Percentiles rank a stretch among this genome's conserved stretches.
These are phyloP conservation scores for Drosophila birchii DNA, from an alignment of 2,888 invertebrate genomes.

Conservation along the genomic window DNA sequence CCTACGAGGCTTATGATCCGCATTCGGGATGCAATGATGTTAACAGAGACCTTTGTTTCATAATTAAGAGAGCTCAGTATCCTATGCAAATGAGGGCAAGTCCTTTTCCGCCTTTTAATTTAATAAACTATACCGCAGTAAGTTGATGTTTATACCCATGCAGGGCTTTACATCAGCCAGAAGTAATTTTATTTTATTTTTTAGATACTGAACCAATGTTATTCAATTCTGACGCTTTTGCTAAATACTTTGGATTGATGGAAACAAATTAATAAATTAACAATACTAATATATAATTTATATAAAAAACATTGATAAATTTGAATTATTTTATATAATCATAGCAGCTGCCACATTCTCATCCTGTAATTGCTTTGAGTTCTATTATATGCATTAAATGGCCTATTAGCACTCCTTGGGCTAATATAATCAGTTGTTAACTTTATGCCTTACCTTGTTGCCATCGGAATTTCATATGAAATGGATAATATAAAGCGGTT, in stretches of 20 bases:
- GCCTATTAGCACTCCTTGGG: not conserved
- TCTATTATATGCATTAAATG: not conserved
- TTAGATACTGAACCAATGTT: constrained; percentile 31
- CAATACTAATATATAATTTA: not conserved
- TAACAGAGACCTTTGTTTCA: constrained; percentile 6
- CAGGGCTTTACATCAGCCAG: too few relatives aligned
- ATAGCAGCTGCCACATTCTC: constrained; percentile 24
- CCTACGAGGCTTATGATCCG: constrained; percentile 24
- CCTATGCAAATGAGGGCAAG: constrained; percentile 22
- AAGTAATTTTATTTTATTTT: not conserved
- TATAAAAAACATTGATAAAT: not conserved
- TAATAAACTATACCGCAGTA: constrained; percentile 25
- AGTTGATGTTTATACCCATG: not conserved
- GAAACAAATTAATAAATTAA: not conserved
- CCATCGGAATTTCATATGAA: not conserved
- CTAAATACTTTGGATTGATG: constrained; percentile 19
- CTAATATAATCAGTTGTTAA: not conserved
- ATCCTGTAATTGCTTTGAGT: not conserved
- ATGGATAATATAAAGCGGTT: constrained; percentile 7
- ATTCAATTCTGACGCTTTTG: constrained; percentile 19
- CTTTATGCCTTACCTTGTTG: not conserved
- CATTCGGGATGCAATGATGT: not conserved
- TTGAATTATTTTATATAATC: not conserved
- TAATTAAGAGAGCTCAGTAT: not conserved
- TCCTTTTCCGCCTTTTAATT: constrained; percentile 28